Percentiles rank a stretch among this genome's conserved stretches.
Conservation (phyloP, 1,140 invertebrate species). For the Latrodectus geometricus region DNA sequence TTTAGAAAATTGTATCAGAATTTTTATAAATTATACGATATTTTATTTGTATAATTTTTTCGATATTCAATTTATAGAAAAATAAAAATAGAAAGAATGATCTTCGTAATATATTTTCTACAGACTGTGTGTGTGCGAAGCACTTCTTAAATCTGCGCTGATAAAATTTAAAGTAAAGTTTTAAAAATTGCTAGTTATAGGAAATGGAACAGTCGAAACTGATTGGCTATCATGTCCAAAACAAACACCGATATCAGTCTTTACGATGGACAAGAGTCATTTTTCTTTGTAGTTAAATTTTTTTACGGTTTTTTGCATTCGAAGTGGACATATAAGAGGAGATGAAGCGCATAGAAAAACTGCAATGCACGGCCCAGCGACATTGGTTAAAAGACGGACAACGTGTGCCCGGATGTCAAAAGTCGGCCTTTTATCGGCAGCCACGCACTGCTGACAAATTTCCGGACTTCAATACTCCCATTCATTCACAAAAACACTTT, state of each 20-base stretch:
- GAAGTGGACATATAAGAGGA: background rate
- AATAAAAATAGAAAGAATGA: too few species aligned
- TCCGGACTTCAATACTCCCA: constrained; percentile 42
- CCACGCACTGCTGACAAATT: constrained; percentile 58
- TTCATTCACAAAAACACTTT: constrained; percentile 1
- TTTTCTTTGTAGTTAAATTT: background rate
- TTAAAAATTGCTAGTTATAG: too few species aligned
- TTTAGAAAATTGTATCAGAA: too few species aligned
- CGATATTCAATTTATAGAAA: too few species aligned
- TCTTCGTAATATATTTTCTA: too few species aligned
- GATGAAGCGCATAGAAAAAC: constrained; percentile 27
- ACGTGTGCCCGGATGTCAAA: constrained; percentile 27
- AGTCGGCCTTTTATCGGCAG: constrained; percentile 55
- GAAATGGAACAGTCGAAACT: too few species aligned
- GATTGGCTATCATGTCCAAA: too few species aligned
- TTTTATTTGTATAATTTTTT: too few species aligned
- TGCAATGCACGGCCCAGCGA: constrained; percentile 34
- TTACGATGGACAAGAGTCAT: background rate
- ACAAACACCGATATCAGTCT: background rate
- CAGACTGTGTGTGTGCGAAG: too few species aligned
- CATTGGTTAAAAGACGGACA: constrained; percentile 25
- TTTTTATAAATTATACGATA: too few species aligned
- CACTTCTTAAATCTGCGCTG: too few species aligned
- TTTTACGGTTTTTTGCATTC: background rate
- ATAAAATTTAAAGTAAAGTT: too few species aligned